Evolutionary conservation across 2,888 invertebrate species (phyloP), one percentile per base, ranked within the genome.

Genomic region (Drosophila anomelani): DNA sequence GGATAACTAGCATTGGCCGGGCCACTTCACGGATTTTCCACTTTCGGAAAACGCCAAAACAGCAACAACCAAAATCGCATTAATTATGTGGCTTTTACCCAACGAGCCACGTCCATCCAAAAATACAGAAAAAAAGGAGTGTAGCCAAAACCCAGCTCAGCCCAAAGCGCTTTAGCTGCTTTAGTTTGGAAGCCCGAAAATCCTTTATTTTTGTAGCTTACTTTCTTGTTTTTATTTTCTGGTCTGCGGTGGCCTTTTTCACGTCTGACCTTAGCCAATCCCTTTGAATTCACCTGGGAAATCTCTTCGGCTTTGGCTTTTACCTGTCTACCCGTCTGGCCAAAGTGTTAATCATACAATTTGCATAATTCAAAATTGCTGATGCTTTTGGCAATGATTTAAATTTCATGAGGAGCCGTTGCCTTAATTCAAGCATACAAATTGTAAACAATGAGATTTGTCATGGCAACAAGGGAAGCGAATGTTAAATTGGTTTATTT

Each of bases 41-140:
- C 44, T 60, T 63, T 70, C 38, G 54, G 54, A 56, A 53, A 62
- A 26, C 32, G 32, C n/a, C 67, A 34, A 15, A 49, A 54, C n/a
- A 58, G 67, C 69, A 68, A 56, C 74, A 68, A 62, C 77, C 77
- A 66, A 79, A 77, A 80, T 76, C 82, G 79, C 79, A 76, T 83
- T 83, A 85, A 85, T 83, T 83, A 83, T 81, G 83, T 71, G 81
- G 83, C 69, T 78, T 69, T 57, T 57, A 38, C 17, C 39, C 54
- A 32, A 12, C 49, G 47, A 57, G 64, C 69, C 60, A 62, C 12
- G 15, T 20, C 44, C 34, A 46, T 3, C 20, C 53, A 15, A 44
- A 36, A 60, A 26, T 15, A 0, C 10, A 2, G 3, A 44, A 8
- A 34, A 51, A 54, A 29, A 7, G 15, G 17, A 47, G 17, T 17